Conservation (phyloP, 2,888 invertebrate genomes). For the Cecidostiba fungosa region DNA sequence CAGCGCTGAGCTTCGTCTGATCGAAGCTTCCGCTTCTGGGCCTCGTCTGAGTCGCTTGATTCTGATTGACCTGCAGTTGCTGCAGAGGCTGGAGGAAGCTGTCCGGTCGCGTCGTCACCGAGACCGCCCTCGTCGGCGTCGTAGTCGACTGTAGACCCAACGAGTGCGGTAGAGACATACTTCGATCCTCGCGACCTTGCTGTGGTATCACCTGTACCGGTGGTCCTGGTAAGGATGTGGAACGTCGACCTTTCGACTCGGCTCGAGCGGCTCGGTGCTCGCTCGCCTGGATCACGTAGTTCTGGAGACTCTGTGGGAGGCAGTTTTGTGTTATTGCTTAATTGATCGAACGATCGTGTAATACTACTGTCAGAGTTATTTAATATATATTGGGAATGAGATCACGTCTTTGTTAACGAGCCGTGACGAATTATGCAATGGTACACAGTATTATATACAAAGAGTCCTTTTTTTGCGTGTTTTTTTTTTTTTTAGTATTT, state of each 20-base stretch:
- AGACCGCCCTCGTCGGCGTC: constrained; percentile 66
- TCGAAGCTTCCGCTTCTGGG: constrained; percentile 46
- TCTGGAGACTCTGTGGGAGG: constrained; percentile 73
- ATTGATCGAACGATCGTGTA: neutral
- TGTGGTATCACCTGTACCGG: constrained; percentile 21
- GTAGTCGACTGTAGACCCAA: constrained; percentile 13
- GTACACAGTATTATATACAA: neutral
- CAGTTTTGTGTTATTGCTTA: neutral
- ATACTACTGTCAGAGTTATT: neutral
- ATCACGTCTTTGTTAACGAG: constrained; percentile 29
- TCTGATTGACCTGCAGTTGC: neutral
- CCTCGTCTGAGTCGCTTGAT: neutral
- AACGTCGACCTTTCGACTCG: constrained; percentile 63
- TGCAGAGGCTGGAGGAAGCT: constrained; percentile 69
- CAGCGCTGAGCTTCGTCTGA: constrained; percentile 19
- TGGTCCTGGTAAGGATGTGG: constrained; percentile 73
- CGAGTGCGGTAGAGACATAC: constrained; percentile 74
- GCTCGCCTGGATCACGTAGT: constrained; percentile 75
- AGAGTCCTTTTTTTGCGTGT: constrained; percentile 16
- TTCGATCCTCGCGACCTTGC: constrained; percentile 72
- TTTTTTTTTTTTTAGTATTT: neutral
- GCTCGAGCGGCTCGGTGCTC: constrained; percentile 65
- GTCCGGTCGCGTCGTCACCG: constrained; percentile 68
- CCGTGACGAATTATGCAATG: constrained; percentile 28
- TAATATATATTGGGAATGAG: neutral